phyloP scores from a whole-genome alignment of 2,888 invertebrate genomes.

The Criorhina ranunculi region DNA sequence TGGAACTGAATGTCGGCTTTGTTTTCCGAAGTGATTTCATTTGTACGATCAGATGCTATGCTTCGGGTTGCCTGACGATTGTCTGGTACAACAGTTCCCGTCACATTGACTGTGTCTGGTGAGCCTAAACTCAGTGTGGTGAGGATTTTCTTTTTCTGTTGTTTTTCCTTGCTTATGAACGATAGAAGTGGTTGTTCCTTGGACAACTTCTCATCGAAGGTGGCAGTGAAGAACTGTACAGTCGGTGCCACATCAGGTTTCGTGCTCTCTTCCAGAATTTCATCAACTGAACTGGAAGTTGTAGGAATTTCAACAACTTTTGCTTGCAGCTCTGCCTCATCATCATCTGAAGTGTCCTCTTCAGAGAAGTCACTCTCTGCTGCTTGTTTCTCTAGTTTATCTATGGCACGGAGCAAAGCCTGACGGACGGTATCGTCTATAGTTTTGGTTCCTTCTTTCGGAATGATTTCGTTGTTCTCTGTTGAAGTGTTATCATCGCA shows the following conservation, averaged over 20 bases:
- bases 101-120: conserved; percentile 62
- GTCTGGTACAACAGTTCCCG: conserved; percentile 61
- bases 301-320: conserved; percentile 80
- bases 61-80: conserved; percentile 83
- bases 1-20: conserved; percentile 82
- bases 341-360: conserved; percentile 77
- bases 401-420: conserved; percentile 91
- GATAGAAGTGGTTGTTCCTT: conserved; percentile 82
- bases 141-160: conserved; percentile 79
- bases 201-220: conserved; percentile 81
- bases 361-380: conserved; percentile 81
- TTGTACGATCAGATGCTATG: conserved; percentile 81
- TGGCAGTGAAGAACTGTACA: conserved; percentile 86
- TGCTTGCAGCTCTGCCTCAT: conserved; percentile 78
- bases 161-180: conserved; percentile 81
- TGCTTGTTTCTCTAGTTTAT: conserved; percentile 89
- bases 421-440: conserved; percentile 90
- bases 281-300: conserved; percentile 79
- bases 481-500: conserved; percentile 80
- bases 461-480: conserved; percentile 85
- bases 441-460: conserved; percentile 85
- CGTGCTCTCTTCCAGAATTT: conserved; percentile 85
- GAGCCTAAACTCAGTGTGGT: conserved; percentile 63
- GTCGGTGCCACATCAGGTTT: conserved; percentile 84
- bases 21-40: conserved; percentile 82